A percentile compares a stretch with the other conserved stretches of the same genome.
Evolutionary conservation across 2,797 vertebrate species (phyloP).

Genomic region (Gobionotothen gibberifrons): DNA sequence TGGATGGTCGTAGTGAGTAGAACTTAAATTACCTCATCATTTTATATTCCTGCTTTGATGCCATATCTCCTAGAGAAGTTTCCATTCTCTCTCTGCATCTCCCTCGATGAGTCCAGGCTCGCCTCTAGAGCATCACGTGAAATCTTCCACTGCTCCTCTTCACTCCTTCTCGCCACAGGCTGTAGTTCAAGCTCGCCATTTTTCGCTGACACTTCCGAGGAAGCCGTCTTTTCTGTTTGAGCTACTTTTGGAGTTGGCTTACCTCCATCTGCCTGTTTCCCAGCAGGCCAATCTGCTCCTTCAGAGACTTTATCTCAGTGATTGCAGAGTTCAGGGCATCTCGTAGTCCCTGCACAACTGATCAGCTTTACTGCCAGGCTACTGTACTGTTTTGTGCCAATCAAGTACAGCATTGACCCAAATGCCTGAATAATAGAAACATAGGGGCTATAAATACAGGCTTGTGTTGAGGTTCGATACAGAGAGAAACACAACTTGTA

Average conservation of each 20-base stretch:
- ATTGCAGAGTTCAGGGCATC: constrained; percentile 4
- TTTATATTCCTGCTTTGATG: background rate
- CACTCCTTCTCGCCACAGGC: background rate
- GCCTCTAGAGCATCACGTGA: background rate
- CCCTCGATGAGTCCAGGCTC: background rate
- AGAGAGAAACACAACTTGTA: background rate
- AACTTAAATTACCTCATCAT: background rate
- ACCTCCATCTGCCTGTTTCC: constrained; percentile 2
- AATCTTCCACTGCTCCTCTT: background rate
- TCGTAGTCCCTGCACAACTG: background rate
- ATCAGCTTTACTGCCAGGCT: background rate
- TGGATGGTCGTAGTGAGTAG: background rate
- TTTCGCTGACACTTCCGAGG: background rate
- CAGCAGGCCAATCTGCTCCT: constrained; percentile 7
- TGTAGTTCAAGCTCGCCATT: background rate
- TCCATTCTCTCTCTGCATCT: background rate
- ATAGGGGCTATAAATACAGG: background rate
- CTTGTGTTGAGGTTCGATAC: background rate
- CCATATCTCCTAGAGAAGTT: background rate
- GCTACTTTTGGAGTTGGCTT: constrained; percentile 10
- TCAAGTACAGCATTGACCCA: background rate
- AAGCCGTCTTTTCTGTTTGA: constrained; percentile 1
- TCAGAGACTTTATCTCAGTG: constrained; percentile 32
- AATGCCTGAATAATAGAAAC: background rate
- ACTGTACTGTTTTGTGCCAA: background rate